phyloP scores from a whole-genome alignment of 2,797 vertebrate genomes.

The Danio kyathit region DNA sequence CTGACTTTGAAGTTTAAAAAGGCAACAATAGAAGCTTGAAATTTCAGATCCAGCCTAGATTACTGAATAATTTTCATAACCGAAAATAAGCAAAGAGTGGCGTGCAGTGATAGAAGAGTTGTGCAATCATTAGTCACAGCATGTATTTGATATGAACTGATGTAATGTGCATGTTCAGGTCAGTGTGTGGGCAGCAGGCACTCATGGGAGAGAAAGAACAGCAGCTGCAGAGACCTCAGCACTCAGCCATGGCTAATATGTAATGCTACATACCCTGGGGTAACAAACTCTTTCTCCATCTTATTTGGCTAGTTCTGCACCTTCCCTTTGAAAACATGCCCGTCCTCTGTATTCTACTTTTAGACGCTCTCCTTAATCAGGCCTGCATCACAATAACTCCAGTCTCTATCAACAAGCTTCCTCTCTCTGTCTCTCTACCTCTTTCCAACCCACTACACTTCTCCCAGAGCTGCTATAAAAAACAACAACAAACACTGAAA shows the following conservation, averaged over 20 bases:
- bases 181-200: constrained; percentile 38
- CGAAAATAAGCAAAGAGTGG: constrained; percentile 4
- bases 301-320: constrained; percentile 29
- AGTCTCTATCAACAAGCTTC: constrained; percentile 13
- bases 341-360: constrained; percentile 41
- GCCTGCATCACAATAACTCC: constrained; percentile 39
- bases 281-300: constrained; percentile 23
- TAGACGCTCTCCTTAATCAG: constrained; percentile 56
- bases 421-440: background rate
- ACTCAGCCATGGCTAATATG: constrained; percentile 55
- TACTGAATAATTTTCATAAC: background rate
- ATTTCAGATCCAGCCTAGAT: background rate
- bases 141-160: constrained; percentile 28
- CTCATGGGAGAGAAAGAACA: constrained; percentile 44
- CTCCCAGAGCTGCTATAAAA: constrained; percentile 33
- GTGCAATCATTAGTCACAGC: constrained; percentile 39
- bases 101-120: constrained; percentile 18
- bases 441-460: background rate
- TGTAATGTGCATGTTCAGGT: constrained; percentile 45
- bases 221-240: constrained; percentile 50
- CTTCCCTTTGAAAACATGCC: constrained; percentile 31
- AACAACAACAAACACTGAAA: constrained; percentile 32
- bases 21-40: background rate
- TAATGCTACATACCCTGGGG: constrained; percentile 38
- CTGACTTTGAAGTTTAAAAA: constrained; percentile 10